Percentiles rank a stretch among this genome's conserved stretches.
Conservation (phyloP, 2,797 vertebrate genomes). For the Fundulus diaphanus region DNA sequence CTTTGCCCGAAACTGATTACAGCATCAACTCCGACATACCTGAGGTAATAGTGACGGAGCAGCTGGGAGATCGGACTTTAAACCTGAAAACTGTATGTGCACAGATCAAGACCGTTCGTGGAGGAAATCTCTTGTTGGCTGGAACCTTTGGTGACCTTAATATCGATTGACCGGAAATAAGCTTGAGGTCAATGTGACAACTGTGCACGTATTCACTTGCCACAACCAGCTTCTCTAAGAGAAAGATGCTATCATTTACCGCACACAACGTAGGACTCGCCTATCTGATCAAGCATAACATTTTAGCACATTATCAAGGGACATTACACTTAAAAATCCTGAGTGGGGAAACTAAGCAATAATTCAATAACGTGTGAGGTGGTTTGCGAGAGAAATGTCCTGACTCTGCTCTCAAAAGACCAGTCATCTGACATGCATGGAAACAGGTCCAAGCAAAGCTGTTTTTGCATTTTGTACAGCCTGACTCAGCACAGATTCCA, state of each 20-base stretch:
- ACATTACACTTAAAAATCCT: neutral
- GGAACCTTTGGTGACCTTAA: constrained; percentile 42
- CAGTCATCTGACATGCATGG: neutral
- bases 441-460: neutral
- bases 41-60: constrained; percentile 27
- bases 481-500: neutral
- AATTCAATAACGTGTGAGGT: neutral
- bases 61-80: constrained; percentile 33
- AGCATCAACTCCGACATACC: constrained; percentile 47
- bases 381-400: neutral
- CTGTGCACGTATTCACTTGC: constrained; percentile 15
- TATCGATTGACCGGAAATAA: constrained; percentile 40
- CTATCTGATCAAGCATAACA: neutral
- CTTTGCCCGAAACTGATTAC: constrained; percentile 46
- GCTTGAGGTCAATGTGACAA: constrained; percentile 14
- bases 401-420: neutral
- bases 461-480: neutral
- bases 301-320: neutral
- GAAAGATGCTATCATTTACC: constrained; percentile 4
- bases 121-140: constrained; percentile 32
- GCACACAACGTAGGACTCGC: constrained; percentile 5
- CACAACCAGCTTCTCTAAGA: constrained; percentile 14
- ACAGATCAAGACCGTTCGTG: constrained; percentile 11
- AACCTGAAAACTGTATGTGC: constrained; percentile 30
- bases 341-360: neutral